These are phyloP conservation scores for Macaca mulatta DNA, from an alignment of 2,113 vertebrate species.

Conservation along the genomic window DNA sequence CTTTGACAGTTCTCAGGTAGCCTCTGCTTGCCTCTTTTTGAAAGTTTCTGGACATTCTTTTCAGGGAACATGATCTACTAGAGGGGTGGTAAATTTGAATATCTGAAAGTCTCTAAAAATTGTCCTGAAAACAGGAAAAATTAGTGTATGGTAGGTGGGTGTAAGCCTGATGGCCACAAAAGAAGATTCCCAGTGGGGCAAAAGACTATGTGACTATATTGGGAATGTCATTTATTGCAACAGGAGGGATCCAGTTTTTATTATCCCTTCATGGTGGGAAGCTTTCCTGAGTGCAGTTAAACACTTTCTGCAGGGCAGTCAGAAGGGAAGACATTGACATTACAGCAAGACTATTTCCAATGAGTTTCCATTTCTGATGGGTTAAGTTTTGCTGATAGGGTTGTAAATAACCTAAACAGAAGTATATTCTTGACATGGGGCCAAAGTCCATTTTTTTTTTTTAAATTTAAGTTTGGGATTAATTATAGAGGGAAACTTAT, in stretches of 20 bases:
- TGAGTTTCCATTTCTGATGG: not conserved
- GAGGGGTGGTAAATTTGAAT: not conserved
- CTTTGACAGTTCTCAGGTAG: not conserved
- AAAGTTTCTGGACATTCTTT: slow-evolving; percentile 47
- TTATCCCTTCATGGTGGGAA: not conserved
- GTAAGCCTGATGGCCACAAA: not conserved
- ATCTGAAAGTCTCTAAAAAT: slow-evolving; percentile 10
- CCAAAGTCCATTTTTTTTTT: not conserved
- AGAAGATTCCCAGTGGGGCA: not conserved
- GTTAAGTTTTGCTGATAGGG: not conserved
- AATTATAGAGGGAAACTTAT: not conserved
- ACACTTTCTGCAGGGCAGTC: not conserved
- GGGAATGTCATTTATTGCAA: not conserved
- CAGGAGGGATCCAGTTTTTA: not conserved
- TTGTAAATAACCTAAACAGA: not conserved
- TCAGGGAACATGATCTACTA: not conserved
- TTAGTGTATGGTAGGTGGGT: not conserved
- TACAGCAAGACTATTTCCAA: not conserved
- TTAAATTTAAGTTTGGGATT: not conserved
- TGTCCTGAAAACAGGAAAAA: not conserved
- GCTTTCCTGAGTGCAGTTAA: not conserved
- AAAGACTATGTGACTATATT: not conserved
- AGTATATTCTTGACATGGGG: not conserved
- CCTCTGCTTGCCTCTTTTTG: not conserved
- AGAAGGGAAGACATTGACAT: not conserved